Evolutionary conservation across 2,888 invertebrate species (phyloP).

Genomic region (Apamea monoglypha): DNA sequence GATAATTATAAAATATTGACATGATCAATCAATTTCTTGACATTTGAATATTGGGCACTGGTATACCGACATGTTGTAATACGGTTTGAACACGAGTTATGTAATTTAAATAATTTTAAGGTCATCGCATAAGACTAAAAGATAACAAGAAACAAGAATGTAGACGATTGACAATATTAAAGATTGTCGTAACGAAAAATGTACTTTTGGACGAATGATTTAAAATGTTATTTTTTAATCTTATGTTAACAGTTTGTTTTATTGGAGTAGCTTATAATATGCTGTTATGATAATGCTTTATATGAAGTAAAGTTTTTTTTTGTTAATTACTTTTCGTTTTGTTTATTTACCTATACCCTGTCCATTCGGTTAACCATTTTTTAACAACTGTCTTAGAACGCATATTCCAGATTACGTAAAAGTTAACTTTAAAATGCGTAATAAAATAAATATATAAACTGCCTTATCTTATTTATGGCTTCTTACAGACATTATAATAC

Average conservation of each 20-base stretch:
- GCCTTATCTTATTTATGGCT: too few relatives aligned
- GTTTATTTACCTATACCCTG: constrained; percentile 48
- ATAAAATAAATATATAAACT: too few relatives aligned
- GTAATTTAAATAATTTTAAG: constrained; percentile 60
- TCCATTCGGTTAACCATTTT: too few relatives aligned
- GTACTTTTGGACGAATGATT: constrained; percentile 58
- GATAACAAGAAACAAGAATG: constrained; percentile 53
- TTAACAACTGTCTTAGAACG: too few relatives aligned
- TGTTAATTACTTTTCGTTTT: constrained; percentile 76
- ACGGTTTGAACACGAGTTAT: constrained; percentile 42
- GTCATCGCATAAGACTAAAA: constrained; percentile 57
- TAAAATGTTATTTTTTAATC: constrained; percentile 68
- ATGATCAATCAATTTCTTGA: constrained; percentile 23
- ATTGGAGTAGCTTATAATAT: constrained; percentile 71
- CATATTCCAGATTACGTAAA: too few relatives aligned
- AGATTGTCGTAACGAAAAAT: constrained; percentile 47
- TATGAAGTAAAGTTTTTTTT: constrained; percentile 81
- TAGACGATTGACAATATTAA: constrained; percentile 50
- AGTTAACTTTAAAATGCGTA: too few relatives aligned
- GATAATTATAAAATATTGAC: constrained; percentile 8
- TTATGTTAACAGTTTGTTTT: constrained; percentile 68
- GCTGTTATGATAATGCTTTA: constrained; percentile 83
- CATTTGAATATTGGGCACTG: constrained; percentile 31
- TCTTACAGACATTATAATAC: too few relatives aligned
- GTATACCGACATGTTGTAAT: constrained; percentile 30